Base-by-base conservation (phyloP, 2,797 vertebrate species). In the Columba guinea region DNA sequence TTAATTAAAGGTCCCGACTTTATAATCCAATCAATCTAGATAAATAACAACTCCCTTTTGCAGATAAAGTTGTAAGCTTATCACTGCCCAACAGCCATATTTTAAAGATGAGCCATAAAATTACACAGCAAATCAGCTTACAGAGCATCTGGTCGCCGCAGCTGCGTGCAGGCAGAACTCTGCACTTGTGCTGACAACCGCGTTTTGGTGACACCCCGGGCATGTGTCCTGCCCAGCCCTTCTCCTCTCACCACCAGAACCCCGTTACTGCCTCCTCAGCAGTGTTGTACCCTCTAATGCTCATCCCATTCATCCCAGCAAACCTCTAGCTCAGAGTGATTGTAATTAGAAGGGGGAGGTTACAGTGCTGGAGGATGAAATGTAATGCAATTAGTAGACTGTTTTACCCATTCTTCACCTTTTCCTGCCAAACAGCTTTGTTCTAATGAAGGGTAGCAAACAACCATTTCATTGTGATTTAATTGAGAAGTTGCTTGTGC, bases 1-100 rank as follows among this genome's bases (percentile, higher is more conserved):
- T 92, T 84, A 92, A 92, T 93, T 89, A 94, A 93, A 90, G 79
- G 94, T 75, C 89, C 41, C 59, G 81, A 71, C 84, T 93, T 83
- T 34, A 48, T 89, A 95, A 96, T 85, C 89, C 87, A 89, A 89
- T 94, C 82, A 52, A 92, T 94, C 84, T 77, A 89, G 86, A 94
- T 90, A 96, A 97, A 92, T 71, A 84, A 90, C 85, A 84, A 64
- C 90, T 82, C 78, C 68, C 60, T 91, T 79, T 56, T 52, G 51
- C 84, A 76, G 87, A 87, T 62, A 60, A 90, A 68, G 59, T 64
- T n/a, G 35, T 34, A 35, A 32, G 49, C 93, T 95, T 95, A 95
- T 97, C 90, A 1, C 70, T 76, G 44, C 79, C 91, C 89, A 15
- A 11, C 93, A 96, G 94, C 84, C 77, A 28, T 81, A 35, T 89